Conservation (phyloP, 1,140 invertebrate species). For the Leptinotarsa defecta region DNA sequence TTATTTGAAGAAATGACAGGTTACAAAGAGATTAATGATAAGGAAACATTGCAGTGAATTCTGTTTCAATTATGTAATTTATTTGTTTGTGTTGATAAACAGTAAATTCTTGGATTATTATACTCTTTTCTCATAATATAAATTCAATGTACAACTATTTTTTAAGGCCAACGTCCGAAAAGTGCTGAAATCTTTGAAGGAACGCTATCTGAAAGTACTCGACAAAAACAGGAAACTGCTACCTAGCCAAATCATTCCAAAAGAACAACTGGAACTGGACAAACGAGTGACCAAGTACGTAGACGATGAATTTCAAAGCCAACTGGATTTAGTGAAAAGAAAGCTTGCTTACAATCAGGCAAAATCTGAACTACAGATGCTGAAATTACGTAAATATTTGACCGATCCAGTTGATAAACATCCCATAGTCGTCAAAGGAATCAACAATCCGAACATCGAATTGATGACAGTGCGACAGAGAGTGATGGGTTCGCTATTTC, state of each 20-base stretch:
- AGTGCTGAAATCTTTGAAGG: constrained; percentile 36
- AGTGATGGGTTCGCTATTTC: constrained; percentile 64
- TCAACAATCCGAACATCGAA: constrained; percentile 65
- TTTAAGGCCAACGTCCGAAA: constrained; percentile 26
- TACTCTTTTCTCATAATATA: no score
- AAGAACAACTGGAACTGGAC: constrained; percentile 68
- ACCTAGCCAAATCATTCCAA: constrained; percentile 58
- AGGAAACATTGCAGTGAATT: no score
- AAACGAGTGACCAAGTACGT: constrained; percentile 66
- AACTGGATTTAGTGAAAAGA: constrained; percentile 63
- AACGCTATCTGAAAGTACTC: constrained; percentile 44
- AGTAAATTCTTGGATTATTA: no score
- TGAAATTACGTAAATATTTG: constrained; percentile 74
- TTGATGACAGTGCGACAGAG: constrained; percentile 62
- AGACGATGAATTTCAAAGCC: constrained; percentile 61
- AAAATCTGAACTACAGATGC: constrained; percentile 68
- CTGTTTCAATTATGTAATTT: no score
- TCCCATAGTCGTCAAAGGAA: constrained; percentile 30
- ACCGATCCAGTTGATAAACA: constrained; percentile 65
- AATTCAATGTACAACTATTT: neutral
- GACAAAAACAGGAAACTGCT: constrained; percentile 65
- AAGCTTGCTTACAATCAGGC: constrained; percentile 67
- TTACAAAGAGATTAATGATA: no score
- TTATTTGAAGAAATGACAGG: no score
- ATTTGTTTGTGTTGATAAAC: no score